Conservation (phyloP, 1,140 invertebrate species). For the Neuroterus valhalla region DNA sequence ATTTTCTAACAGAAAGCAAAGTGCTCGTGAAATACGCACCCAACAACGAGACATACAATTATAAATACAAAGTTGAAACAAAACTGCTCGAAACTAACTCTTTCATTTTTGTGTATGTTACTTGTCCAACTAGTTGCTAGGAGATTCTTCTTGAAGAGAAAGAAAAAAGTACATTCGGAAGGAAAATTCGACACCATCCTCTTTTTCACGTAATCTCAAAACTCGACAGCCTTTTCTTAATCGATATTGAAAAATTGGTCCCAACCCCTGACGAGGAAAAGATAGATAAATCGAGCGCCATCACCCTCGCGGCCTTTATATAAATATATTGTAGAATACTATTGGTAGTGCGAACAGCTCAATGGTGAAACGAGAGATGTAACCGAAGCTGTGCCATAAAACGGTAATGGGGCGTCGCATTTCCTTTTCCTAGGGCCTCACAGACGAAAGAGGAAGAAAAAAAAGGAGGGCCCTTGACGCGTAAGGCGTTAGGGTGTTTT, state of each 20-base stretch:
- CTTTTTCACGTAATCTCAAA: not conserved
- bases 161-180: not conserved
- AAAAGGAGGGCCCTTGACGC: slow-evolving; percentile 66
- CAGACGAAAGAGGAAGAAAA: slow-evolving; percentile 45
- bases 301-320: slow-evolving; percentile 61
- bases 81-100: too few relatives aligned
- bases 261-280: slow-evolving; percentile 36
- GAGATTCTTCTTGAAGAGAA: not conserved
- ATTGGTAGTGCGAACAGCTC: slow-evolving; percentile 71
- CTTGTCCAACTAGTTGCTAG: not conserved
- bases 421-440: slow-evolving; percentile 66
- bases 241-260: not conserved
- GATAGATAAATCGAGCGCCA: slow-evolving; percentile 58
- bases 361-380: slow-evolving; percentile 74
- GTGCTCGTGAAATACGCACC: too few relatives aligned
- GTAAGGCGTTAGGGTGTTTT: slow-evolving; percentile 42
- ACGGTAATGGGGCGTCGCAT: slow-evolving; percentile 74
- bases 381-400: slow-evolving; percentile 72
- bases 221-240: not conserved
- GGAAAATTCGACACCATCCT: not conserved
- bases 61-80: too few relatives aligned
- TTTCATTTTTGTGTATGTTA: too few relatives aligned
- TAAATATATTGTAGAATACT: slow-evolving; percentile 64
- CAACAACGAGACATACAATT: too few relatives aligned
- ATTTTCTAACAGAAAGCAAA: too few relatives aligned